Conservation (phyloP, 2,888 invertebrate genomes). For the Agonopterix heracliana region DNA sequence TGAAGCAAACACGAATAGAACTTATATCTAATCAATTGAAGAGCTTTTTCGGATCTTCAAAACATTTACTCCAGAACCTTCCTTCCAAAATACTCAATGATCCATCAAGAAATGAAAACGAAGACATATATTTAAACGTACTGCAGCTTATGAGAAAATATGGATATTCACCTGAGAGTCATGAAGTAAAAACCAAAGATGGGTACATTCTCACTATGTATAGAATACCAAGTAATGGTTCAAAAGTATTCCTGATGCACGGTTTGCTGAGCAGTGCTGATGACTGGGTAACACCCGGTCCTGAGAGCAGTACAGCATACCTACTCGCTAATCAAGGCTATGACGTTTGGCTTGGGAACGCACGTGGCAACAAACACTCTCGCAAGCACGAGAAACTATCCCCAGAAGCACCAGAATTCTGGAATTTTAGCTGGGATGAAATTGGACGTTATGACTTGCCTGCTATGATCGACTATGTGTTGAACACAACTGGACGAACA, state of each 20-base stretch:
- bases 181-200: conserved; percentile 41
- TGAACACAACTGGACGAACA: conserved; percentile 66
- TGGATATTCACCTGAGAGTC: conserved; percentile 35
- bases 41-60: too few species aligned
- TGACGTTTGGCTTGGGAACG: conserved; percentile 87
- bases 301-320: conserved; percentile 59
- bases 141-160: conserved; percentile 38
- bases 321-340: conserved; percentile 78
- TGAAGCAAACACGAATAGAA: too few species aligned
- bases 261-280: conserved; percentile 82
- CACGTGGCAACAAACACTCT: conserved; percentile 81
- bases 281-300: conserved; percentile 80
- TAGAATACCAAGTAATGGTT: conserved; percentile 42
- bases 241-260: conserved; percentile 80
- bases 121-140: conserved; percentile 36
- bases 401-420: conserved; percentile 55
- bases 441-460: conserved; percentile 87
- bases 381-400: conserved; percentile 61
- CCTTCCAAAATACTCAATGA: too few species aligned
- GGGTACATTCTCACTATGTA: conserved; percentile 42
- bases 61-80: too few species aligned
- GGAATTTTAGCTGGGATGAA: conserved; percentile 88
- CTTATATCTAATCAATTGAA: too few species aligned
- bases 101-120: conserved; percentile 9
- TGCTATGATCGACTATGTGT: conserved; percentile 82